These are phyloP conservation scores for Irena cyanogastra DNA, from an alignment of 2,113 vertebrate genomes.

Conservation along the genomic window DNA sequence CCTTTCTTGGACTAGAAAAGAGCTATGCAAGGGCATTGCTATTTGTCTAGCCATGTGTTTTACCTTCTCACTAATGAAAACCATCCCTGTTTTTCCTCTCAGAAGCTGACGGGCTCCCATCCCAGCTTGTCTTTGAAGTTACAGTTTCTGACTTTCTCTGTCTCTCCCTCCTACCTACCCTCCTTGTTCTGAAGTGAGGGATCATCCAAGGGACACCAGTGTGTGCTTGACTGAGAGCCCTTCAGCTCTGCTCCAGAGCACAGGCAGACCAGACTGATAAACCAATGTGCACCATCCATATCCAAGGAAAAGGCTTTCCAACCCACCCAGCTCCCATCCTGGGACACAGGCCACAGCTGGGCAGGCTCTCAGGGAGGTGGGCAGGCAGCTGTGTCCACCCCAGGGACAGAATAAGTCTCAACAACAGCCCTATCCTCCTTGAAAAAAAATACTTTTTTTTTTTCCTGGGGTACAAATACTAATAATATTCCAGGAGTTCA, in stretches of 20 bases:
- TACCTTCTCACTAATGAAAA: slow-evolving; percentile 29
- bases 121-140: slow-evolving; percentile 24
- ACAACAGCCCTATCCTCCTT: not conserved
- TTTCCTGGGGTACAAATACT: not conserved
- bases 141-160: not conserved
- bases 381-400: not conserved
- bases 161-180: not conserved
- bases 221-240: not conserved
- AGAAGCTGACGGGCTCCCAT: not conserved
- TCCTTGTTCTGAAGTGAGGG: not conserved
- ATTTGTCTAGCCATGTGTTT: not conserved
- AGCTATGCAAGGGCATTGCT: not conserved
- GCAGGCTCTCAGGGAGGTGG: not conserved
- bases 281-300: fast-evolving
- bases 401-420: not conserved
- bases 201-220: not conserved
- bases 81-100: not conserved
- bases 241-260: not conserved
- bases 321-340: not conserved
- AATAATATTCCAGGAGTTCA: not conserved
- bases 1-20: not conserved
- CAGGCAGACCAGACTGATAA: not conserved
- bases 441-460: not conserved
- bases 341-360: fast-evolving
- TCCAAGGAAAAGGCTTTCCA: not conserved